These are phyloP conservation scores for Zapornia atra DNA, from an alignment of 2,113 vertebrate genomes.

Conservation along the genomic window DNA sequence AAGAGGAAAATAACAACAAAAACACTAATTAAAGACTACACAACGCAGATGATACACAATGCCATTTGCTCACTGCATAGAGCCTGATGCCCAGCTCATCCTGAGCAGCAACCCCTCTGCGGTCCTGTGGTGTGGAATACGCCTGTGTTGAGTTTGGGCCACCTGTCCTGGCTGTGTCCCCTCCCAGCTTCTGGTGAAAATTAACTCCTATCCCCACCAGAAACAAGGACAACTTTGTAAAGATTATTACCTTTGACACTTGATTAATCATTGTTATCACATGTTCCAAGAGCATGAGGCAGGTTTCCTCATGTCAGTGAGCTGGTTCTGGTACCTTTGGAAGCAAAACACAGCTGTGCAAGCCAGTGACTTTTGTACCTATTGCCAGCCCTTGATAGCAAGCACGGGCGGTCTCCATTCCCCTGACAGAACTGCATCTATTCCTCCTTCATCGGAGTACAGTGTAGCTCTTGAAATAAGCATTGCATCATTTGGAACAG, in stretches of 20 bases:
- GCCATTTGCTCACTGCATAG: no score
- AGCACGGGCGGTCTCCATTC: neutral
- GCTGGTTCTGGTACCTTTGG: neutral
- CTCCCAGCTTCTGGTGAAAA: no score
- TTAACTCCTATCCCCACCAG: no score
- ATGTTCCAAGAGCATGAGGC: neutral
- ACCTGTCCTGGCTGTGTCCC: no score
- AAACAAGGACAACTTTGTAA: neutral
- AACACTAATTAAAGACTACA: no score
- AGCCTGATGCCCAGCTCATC: no score
- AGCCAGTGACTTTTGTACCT: neutral
- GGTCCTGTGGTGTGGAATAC: no score
- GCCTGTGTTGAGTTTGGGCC: no score
- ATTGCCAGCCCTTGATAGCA: neutral
- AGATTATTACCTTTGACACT: neutral
- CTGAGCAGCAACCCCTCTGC: no score
- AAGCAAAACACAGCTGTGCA: neutral
- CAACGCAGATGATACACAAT: no score
- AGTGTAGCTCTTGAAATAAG: neutral
- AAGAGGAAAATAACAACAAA: no score
- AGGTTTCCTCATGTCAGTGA: neutral
- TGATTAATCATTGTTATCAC: neutral
- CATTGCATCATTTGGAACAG: neutral
- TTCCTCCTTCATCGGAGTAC: neutral
- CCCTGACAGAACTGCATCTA: rapidly evolving